These are phyloP conservation scores for Gracilinanus agilis DNA, from an alignment of 2,113 vertebrate species.

Conservation along the genomic window DNA sequence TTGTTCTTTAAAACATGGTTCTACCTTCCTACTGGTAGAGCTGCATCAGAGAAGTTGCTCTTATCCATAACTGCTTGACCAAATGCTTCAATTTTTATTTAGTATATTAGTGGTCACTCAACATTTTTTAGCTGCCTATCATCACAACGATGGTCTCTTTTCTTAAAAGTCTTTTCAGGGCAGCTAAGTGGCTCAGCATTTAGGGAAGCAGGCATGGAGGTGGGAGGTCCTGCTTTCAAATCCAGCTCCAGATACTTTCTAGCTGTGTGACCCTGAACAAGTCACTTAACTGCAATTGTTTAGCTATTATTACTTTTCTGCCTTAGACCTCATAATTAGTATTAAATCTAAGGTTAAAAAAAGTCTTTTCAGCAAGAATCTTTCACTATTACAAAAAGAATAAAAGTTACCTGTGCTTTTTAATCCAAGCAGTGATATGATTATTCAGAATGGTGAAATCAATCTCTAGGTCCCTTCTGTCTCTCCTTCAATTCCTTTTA, in stretches of 20 bases:
- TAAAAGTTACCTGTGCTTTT: not conserved
- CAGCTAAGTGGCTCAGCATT: too few species aligned
- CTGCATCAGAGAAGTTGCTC: not conserved
- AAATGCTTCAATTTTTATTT: not conserved
- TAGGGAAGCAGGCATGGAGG: too few species aligned
- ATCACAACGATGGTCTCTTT: too few species aligned
- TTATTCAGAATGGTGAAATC: not conserved
- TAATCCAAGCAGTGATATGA: not conserved
- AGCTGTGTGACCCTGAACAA: too few species aligned
- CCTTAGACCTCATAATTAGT: too few species aligned
- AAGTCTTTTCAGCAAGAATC: not conserved
- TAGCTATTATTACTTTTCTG: too few species aligned
- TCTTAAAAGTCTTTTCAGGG: too few species aligned
- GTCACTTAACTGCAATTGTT: too few species aligned
- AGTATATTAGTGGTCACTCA: rapidly evolving
- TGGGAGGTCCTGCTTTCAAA: too few species aligned
- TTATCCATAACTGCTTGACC: not conserved
- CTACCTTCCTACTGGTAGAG: not conserved
- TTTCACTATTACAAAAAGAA: too few species aligned
- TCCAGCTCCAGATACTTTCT: too few species aligned
- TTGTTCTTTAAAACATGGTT: not conserved
- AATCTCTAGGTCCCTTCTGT: not conserved
- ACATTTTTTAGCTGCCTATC: not conserved
- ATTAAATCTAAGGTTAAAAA: too few species aligned
- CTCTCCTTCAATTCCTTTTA: not conserved